These are phyloP conservation scores for Sesamia inferens DNA, from an alignment of 2,888 invertebrate species.

Conservation along the genomic window DNA sequence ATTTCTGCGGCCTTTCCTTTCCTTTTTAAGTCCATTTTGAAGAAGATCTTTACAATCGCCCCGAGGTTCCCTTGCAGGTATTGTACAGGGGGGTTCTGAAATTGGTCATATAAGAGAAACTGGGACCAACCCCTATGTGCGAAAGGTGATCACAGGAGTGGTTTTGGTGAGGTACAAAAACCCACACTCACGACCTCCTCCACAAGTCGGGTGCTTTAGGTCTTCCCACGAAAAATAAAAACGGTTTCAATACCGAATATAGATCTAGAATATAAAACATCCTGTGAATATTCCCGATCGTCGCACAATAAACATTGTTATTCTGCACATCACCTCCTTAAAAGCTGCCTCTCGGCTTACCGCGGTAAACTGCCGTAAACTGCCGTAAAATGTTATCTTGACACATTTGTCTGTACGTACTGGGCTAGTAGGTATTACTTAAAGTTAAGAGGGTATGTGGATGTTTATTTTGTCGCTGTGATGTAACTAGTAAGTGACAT, in stretches of 20 bases:
- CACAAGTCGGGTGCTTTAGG: too few relatives aligned
- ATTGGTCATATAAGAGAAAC: too few relatives aligned
- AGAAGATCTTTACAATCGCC: neutral
- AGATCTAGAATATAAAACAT: conserved; percentile 6
- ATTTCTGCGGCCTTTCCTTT: neutral
- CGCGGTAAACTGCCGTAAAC: conserved; percentile 22
- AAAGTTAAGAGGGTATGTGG: neutral
- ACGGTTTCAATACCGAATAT: neutral
- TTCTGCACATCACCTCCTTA: conserved; percentile 45
- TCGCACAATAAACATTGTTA: conserved; percentile 55
- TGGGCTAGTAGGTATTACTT: neutral
- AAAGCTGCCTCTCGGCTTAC: conserved; percentile 59
- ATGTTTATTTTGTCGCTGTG: neutral
- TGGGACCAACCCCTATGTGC: too few relatives aligned
- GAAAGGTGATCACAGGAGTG: too few relatives aligned
- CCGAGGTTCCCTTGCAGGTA: too few relatives aligned
- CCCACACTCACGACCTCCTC: too few relatives aligned
- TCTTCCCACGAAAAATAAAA: too few relatives aligned
- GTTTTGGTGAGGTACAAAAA: too few relatives aligned
- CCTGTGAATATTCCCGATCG: conserved; percentile 15
- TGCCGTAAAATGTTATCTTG: conserved; percentile 53
- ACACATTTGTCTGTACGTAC: conserved; percentile 29
- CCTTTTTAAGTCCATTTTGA: neutral
- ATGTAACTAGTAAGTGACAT: conserved; percentile 6
- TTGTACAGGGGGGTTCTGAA: too few relatives aligned